Base-by-base conservation (phyloP, 2,888 invertebrate species). In the Eucera pruinosa region DNA sequence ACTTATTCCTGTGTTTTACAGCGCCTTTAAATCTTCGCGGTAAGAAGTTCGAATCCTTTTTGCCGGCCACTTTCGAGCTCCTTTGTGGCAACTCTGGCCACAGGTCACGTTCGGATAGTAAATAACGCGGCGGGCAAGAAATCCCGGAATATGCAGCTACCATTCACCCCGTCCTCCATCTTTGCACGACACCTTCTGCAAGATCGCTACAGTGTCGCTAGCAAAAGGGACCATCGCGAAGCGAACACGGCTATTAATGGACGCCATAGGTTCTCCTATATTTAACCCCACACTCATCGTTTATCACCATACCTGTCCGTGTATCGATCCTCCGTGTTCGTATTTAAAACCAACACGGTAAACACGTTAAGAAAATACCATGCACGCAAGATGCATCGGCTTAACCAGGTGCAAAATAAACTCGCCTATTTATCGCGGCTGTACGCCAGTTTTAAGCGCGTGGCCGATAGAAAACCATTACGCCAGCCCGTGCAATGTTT, bases 401-500 rank as follows among this genome's bases (percentile, higher is more conserved):
- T 67, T 55, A 43, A 47, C 58, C 64, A 27, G 54, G 54, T 57
- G 61, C 67, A 64, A 71, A 77, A 80, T 68, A 80, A 80, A 83
- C 74, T 74, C 69, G 33, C 54, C 61, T 75, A 83, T 83, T 80
- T 66, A 52, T 70, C 80, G 71, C 61, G 65, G 45, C 15, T 25
- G 54, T 61, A 54, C 47, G 33, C 54, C 64, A 9, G 58, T 52
- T 65, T 62, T 58, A 67, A 71, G 43, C 61, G 25, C 45, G 67
- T 60, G 67, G 48, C 45, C 80, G 68, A 68, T 54, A 60, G 50
- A 64, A 69, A 83, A 57, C 70, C 61, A 81, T 76, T 76, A 83
- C 54, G 45, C 55, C 55, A 58, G 50, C 69, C 78, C 73, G 64
- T 65, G 75, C 74, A 43, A 78, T 80, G 65, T 71, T 83, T 83